Evolutionary conservation across 2,113 vertebrate genomes (phyloP).

Genomic region (Pomatostomus ruficeps): DNA sequence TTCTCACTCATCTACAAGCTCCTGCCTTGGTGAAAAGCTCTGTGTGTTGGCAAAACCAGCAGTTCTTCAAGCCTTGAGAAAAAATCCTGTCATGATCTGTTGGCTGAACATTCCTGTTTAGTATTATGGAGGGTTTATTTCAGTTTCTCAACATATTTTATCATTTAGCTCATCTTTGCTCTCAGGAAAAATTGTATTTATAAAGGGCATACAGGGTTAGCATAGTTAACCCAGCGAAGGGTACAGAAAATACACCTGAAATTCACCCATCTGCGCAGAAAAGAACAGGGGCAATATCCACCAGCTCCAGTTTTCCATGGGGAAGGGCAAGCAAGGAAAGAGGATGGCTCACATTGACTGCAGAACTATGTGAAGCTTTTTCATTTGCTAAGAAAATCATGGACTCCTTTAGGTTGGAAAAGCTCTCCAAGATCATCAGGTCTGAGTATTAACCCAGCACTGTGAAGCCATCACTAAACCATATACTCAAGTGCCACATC

Average conservation of each 20-base stretch:
- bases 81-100: not conserved
- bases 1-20: not conserved
- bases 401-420: not conserved
- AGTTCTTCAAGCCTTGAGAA: not conserved
- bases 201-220: fast-evolving
- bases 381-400: not conserved
- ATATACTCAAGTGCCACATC: not conserved
- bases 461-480: not conserved
- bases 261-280: not conserved
- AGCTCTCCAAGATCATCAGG: not conserved
- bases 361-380: not conserved
- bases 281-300: not conserved
- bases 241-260: not conserved
- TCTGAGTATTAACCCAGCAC: not conserved
- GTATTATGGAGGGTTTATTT: not conserved
- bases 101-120: not conserved
- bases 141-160: not conserved
- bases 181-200: not conserved
- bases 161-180: not conserved
- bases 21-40: not conserved
- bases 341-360: not conserved
- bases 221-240: not conserved
- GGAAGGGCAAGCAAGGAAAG: not conserved
- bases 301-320: not conserved
- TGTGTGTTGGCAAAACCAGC: not conserved